Evolutionary conservation across 1,140 invertebrate genomes (phyloP), one percentile per base, ranked within the genome.

Genomic region (Drosophila tristis): DNA sequence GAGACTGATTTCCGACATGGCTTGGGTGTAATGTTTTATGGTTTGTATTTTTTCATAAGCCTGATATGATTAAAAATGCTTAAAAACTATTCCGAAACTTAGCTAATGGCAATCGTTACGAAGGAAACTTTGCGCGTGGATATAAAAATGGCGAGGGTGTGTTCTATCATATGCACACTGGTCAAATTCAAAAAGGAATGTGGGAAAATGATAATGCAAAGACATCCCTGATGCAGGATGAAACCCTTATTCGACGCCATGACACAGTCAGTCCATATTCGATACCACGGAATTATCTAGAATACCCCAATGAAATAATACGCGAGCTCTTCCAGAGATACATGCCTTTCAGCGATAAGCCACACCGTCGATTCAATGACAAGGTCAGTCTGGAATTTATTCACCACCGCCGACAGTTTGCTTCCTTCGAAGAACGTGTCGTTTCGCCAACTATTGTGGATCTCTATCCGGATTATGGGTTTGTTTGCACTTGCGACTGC

Each of bases 31-130:
- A 70, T 92, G 16, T 67, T 93, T 53, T 90, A 85, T 39, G 73
- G 90, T 91, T 26, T 42, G 80, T 70, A 5, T 0, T 5, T 5
- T 5, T 2, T 31, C 1, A 26, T 8, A 20, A 26, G 29, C 26
- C 50, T 42, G 20, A 50, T 16, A 16, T 23, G 23, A n/a, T 31
- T 54, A 16, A 16, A 16, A 16, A 16, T 39, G 11, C 42, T 2
- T 26, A 44, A 13, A 48, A n/a, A 29, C 48, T n/a, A 49, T 23
- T 5, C 42, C 4, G n/a, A 49, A 25, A 49, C 44, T 6, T n/a
- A 93, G 93, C 80, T n/a, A 93, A 94, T 91, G 93, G 94, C 5
- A 94, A 94, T 82, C 91, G 93, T 15, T 95, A 94, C 72, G 94
- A 95, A 74, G 94, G 94, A 5, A 67, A 92, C 45, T 95, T 94